Base-by-base conservation (phyloP, 2,797 vertebrate genomes). In the Urosaurus nigricauda region DNA sequence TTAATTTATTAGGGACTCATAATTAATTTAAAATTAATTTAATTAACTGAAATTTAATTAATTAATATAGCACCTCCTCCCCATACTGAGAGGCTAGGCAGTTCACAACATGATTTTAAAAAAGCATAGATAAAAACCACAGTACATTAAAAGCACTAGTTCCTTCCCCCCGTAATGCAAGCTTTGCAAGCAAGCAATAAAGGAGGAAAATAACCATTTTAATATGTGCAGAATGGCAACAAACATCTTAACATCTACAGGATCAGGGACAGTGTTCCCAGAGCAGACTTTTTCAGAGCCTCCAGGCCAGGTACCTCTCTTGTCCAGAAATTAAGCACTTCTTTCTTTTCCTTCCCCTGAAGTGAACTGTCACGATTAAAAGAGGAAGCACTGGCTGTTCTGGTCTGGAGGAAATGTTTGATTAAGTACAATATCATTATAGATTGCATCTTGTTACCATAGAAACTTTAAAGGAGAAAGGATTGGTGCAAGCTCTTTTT, bases 401-500 rank as follows among this genome's bases (percentile, higher is more conserved):
- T 95, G 95, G 95, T 96, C 95, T 96, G 95, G 95, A 96, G 96
- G 95, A 96, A 96, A 95, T 95, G 94, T 97, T 97, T 96, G 96
- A 96, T 96, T 97, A 97, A 95, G 93, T 95, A 94, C 93, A 94
- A 89, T 95, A 95, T 96, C 94, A 94, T 94, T 97, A 94, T 93
- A 96, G 96, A 97, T 96, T 96, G 94, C 94, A 96, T 97, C 96
- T 96, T 96, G 97, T 97, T 97, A 95, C 97, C 96, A 97, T 97
- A 97, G 97, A 97, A 97, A 97, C 96, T 97, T 96, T 94, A 93
- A 91, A 95, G 92, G 87, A 95, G 94, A 92, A 94, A 94, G 96
- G 94, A 95, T 93, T 79, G 73, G 26, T 77, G 26, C 5, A 9
- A 51, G 26, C 16, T 24, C 68, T 91, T 96, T 96, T 96, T 97